Evolutionary conservation across 2,888 invertebrate genomes (phyloP).

Genomic region (Physocephala rufipes): DNA sequence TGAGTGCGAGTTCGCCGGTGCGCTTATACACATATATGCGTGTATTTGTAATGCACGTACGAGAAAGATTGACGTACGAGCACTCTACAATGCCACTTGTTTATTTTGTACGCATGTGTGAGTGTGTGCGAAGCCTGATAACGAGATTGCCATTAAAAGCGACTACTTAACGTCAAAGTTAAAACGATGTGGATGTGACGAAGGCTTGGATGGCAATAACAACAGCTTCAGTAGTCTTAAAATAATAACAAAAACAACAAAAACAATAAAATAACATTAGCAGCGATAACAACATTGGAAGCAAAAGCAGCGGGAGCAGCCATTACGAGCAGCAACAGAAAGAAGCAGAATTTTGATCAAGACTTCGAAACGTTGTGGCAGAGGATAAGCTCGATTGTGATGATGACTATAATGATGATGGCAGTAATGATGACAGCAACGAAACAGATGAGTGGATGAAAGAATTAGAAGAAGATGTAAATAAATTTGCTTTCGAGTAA

Average conservation of each 20-base stretch:
- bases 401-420: conserved; percentile 10
- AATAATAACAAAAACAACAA: conserved; percentile 26
- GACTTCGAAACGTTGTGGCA: conserved; percentile 14
- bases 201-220: conserved; percentile 13
- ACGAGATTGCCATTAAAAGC: conserved; percentile 33
- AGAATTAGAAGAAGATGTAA: conserved; percentile 36
- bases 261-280: conserved; percentile 21
- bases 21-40: too few species aligned
- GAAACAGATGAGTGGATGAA: conserved; percentile 1
- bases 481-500: conserved; percentile 42
- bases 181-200: conserved; percentile 7
- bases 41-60: too few species aligned
- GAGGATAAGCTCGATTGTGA: neutral
- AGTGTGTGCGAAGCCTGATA: neutral
- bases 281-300: neutral
- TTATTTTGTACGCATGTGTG: too few species aligned
- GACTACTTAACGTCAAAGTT: conserved; percentile 34
- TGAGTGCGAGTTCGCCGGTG: too few species aligned
- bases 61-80: too few species aligned
- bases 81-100: too few species aligned
- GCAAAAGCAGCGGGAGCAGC: neutral
- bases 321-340: neutral
- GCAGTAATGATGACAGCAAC: neutral
- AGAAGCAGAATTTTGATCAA: conserved; percentile 18
- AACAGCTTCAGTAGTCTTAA: conserved; percentile 2